Evolutionary conservation across 2,888 invertebrate species (phyloP), one percentile per base, ranked within the genome.

Genomic region (Cosmia pyralina): DNA sequence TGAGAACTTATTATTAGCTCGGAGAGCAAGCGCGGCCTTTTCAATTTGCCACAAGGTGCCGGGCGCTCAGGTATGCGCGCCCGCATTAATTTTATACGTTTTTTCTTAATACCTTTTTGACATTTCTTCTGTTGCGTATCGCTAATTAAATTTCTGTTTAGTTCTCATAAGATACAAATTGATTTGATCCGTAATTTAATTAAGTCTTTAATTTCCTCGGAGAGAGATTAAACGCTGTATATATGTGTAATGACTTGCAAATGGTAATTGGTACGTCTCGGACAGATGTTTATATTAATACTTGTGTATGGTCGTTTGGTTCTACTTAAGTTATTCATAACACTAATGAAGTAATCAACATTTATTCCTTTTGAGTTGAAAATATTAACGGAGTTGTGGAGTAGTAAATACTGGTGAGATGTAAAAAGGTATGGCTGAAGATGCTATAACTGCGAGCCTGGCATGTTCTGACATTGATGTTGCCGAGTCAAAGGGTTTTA

Each of bases 1-100:
- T 95, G 94, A 92, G 93, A 93, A 94, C 94, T 94, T 96, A 96
- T 96, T 96, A 96, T 96, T 95, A 95, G 91, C 92, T 93, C 82
- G 88, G 90, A 90, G 93, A 93, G 93, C 93, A 93, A 94, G 94
- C 95, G 92, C 94, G 93, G 93, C 93, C 91, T 94, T 95, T 96
- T 96, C 96, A 96, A 96, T 96, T 96, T 95, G 94, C 95, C 95
- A 96, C 93, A 94, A 95, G 95, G 94, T 93, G 95, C 92, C 87
- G 88, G 89, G 72, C 83, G 74, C 88, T 86, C 93, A 92, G 92
- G 93, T 92, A 93, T 89, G 87, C 89, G 85, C 83, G 83, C 82
- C 66, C 83, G 72, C 60, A 78, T 79, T 82, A 69, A 78, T 85
- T 89, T 90, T 89, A 17, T 89, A 85, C 84, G 85, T 89, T 90